Conservation (phyloP, 1,140 invertebrate species). For the Mylabris phalerata region DNA sequence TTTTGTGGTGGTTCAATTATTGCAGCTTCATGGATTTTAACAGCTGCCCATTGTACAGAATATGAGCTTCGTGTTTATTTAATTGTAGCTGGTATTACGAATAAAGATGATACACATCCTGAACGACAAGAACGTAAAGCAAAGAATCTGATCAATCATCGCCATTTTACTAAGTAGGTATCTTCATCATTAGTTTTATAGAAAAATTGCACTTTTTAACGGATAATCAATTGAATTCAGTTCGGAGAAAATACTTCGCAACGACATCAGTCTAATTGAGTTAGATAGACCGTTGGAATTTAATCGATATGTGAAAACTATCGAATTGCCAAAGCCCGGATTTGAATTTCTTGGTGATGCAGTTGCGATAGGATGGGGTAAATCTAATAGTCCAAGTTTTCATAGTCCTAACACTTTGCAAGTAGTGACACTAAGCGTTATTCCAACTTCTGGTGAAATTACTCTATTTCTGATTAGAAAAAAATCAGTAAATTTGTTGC, state of each 20-base stretch:
- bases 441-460: no score
- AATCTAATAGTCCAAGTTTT: slow-evolving; percentile 19
- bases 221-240: no score
- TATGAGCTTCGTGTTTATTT: slow-evolving; percentile 21
- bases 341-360: slow-evolving; percentile 17
- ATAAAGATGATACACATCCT: slow-evolving; percentile 21
- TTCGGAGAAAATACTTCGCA: slow-evolving; percentile 23
- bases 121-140: slow-evolving; percentile 44
- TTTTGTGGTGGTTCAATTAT: slow-evolving; percentile 60
- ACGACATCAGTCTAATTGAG: slow-evolving; percentile 59
- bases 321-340: slow-evolving; percentile 41
- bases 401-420: no score
- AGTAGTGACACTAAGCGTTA: no score
- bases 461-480: no score
- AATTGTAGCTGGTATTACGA: slow-evolving; percentile 41
- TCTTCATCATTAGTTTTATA: slow-evolving; percentile 30
- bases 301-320: slow-evolving; percentile 46
- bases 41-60: slow-evolving; percentile 55
- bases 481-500: not conserved
- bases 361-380: slow-evolving; percentile 43
- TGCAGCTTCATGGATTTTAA: slow-evolving; percentile 48
- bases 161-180: no score
- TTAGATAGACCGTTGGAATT: slow-evolving; percentile 48
- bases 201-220: slow-evolving; percentile 43
- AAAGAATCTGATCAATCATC: not conserved